Evolutionary conservation across 2,888 invertebrate species (phyloP), one percentile per base, ranked within the genome.

Genomic region (Lasius platythorax): DNA sequence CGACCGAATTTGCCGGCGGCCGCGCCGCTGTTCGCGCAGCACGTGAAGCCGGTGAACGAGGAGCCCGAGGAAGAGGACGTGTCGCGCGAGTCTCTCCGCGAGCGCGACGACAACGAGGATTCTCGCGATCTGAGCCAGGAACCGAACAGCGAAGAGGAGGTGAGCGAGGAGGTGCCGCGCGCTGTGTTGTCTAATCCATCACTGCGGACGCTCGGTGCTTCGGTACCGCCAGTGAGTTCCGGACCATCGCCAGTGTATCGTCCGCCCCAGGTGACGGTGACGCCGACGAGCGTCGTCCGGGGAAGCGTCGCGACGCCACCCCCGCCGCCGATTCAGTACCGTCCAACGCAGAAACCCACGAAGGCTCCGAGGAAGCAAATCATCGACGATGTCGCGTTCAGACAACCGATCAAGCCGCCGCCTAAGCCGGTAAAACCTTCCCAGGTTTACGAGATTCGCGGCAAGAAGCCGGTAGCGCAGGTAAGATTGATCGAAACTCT

Each of bases 391-490:
- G 8, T 78, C 40, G 61, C 88, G 1, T 90, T 89, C 33, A 90
- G 66, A 43, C 87, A 91, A 53, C 88, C 87, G 37, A 88, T 73
- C 61, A 90, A 90, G 9, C 81, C 85, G 67, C 79, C 85, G 1
- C 40, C 89, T 3, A 90, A 90, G 58, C 82, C 89, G 12, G 50
- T 84, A 2, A 91, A 91, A 66, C 37, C 87, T 12, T 61, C 89
- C 3, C 85, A 88, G 43, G 23, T 63, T 50, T 91, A 87, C 70
- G 86, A 91, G n/a, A 40, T 64, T 0, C 91, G 91, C 23, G 90
- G 91, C 75, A 97, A 96, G 94, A 97, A 97, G 89, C 97, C 97
- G 0, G 97, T 97, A 0, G 97, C 97, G 37, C 97, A 97, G 93
- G 93, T 94, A 79, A 28, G 37, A 2, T 61, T 23, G 53, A 53